A percentile compares a stretch with the other conserved stretches of the same genome.
These are phyloP conservation scores for Mythimna ferrago DNA, from an alignment of 2,888 invertebrate genomes.

Conservation along the genomic window DNA sequence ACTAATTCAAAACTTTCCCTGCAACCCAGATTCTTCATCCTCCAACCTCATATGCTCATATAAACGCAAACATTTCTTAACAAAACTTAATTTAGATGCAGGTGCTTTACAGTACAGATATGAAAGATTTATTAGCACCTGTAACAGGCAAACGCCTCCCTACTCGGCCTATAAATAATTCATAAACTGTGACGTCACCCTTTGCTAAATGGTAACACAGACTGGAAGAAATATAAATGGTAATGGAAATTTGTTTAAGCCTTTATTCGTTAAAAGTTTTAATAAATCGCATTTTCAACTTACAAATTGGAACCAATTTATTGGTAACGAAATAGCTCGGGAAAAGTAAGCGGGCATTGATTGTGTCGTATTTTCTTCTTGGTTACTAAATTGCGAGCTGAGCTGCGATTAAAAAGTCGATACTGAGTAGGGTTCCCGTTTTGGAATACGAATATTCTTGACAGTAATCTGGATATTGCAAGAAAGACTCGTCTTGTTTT, in stretches of 20 bases:
- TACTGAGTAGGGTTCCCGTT: not conserved
- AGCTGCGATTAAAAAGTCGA: constrained; percentile 21
- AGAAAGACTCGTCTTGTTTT: not conserved
- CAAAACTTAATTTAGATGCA: constrained; percentile 37
- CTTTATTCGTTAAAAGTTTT: constrained; percentile 17
- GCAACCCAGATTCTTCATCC: constrained; percentile 10
- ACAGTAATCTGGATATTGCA: not conserved
- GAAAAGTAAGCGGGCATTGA: constrained; percentile 46
- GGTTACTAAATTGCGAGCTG: constrained; percentile 19
- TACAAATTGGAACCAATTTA: constrained; percentile 51
- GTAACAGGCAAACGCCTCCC: constrained; percentile 17
- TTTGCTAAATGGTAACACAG: constrained; percentile 51
- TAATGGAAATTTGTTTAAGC: constrained; percentile 51
- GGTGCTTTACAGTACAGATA: constrained; percentile 29
- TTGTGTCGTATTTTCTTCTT: constrained; percentile 39
- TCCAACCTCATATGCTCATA: constrained; percentile 22
- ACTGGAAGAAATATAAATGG: constrained; percentile 51
- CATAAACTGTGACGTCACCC: constrained; percentile 32
- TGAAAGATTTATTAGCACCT: constrained; percentile 45
- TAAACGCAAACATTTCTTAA: constrained; percentile 29
- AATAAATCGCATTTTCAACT: constrained; percentile 49
- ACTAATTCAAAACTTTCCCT: constrained; percentile 15
- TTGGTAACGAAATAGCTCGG: constrained; percentile 53
- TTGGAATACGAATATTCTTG: not conserved
- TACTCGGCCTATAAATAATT: constrained; percentile 45